phyloP scores from a whole-genome alignment of 2,113 vertebrate genomes.

The Deroptyus accipitrinus region DNA sequence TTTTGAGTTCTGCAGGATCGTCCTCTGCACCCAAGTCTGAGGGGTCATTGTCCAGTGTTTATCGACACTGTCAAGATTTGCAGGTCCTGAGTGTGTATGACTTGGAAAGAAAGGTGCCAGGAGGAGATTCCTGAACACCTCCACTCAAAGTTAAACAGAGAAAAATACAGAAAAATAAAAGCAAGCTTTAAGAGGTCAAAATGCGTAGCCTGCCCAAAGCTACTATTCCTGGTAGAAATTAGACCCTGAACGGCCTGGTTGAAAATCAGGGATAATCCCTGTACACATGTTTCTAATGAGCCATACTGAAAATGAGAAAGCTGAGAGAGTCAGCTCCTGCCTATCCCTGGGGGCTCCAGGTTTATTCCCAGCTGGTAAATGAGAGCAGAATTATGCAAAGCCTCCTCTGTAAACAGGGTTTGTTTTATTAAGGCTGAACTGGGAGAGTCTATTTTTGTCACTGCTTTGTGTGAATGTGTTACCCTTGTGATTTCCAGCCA shows the following conservation, averaged over 20 bases:
- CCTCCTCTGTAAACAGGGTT: constrained; percentile 39
- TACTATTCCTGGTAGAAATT: constrained; percentile 30
- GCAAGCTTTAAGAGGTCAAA: background rate
- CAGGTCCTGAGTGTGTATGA: background rate
- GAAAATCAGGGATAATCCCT: constrained; percentile 62
- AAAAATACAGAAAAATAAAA: background rate
- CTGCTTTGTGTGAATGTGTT: background rate
- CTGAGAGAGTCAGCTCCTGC: background rate
- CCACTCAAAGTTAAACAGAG: background rate
- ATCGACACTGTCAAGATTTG: background rate
- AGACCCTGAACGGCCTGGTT: background rate
- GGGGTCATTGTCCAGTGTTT: background rate
- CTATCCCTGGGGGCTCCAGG: background rate
- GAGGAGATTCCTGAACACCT: background rate
- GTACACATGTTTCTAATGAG: constrained; percentile 39
- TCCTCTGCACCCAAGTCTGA: background rate
- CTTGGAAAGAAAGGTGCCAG: background rate
- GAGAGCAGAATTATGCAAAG: constrained; percentile 11
- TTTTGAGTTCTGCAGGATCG: background rate
- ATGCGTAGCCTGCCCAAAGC: background rate
- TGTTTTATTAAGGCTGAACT: background rate
- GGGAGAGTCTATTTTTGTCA: constrained; percentile 42
- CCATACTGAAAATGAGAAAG: constrained; percentile 34
- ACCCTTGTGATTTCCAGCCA: constrained; percentile 23
- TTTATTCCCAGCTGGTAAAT: background rate